Base-by-base conservation (phyloP, 2,797 vertebrate species). In the Philypnodon macrostomus region DNA sequence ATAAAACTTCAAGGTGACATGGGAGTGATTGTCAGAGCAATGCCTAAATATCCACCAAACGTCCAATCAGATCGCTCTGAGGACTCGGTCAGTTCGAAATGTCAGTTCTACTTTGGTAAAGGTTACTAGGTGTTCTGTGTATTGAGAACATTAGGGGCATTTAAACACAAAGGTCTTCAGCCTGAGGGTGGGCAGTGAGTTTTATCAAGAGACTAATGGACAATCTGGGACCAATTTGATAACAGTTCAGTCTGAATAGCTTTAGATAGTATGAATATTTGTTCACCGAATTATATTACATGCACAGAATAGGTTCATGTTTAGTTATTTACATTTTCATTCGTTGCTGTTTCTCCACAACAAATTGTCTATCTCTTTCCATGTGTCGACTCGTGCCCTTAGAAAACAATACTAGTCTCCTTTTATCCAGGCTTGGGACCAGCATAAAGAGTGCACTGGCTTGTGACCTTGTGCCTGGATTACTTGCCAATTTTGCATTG, bases 21-120 rank as follows among this genome's bases (percentile, higher is more conserved):
- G 36, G 73, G 57, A 59, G 39, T 64, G 56, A 67, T 62, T 72
- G 63, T n/a, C 60, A 63, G 50, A 41, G 23, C 18, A 12, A 49
- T 9, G 47, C 16, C 48, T 32, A 4, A 39, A 47, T 41, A 38
- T 29, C 56, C 46, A 54, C 29, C 42, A 52, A 40, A 42, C 49
- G 48, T 53, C 61, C 41, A 56, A 39, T 63, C 27, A 21, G 30
- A 44, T 31, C 12, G 21, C 53, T 47, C 52, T 12, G 1, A 48
- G 56, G 67, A 60, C 49, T 61, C 40, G 31, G 64, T 54, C n/a
- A n/a, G n/a, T n/a, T n/a, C 27, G 27, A 49, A 67, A 71, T 66
- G 63, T 15, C 68, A 71, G 39, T 56, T 55, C 53, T 49, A 33
- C 30, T 67, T 48, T 16, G 35, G 8, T 49, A 48, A 70, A 77